Conservation (phyloP, 2,888 invertebrate genomes). For the Agrotis ipsilon region DNA sequence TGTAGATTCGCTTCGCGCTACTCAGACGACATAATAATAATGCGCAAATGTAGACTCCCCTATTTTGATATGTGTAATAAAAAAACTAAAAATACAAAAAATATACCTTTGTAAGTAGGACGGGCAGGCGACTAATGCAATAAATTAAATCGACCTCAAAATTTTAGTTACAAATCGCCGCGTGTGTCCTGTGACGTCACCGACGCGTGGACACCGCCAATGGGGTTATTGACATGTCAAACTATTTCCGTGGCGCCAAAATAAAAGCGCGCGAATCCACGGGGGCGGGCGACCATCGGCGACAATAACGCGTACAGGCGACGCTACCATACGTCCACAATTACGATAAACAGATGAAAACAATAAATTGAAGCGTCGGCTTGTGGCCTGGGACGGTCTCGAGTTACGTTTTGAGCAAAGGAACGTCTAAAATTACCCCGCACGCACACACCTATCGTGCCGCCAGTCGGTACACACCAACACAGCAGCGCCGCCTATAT, state of each 20-base stretch:
- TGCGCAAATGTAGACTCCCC: constrained; percentile 49
- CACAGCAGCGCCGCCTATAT: constrained; percentile 86
- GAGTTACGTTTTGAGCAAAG: constrained; percentile 91
- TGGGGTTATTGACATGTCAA: constrained; percentile 90
- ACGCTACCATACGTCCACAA: constrained; percentile 75
- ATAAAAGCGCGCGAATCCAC: constrained; percentile 85
- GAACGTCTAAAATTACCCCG: constrained; percentile 91
- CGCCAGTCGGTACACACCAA: constrained; percentile 80
- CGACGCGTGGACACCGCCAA: constrained; percentile 85
- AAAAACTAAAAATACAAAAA: constrained; percentile 75
- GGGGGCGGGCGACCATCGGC: constrained; percentile 72
- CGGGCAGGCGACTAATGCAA: constrained; percentile 79
- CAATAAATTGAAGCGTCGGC: constrained; percentile 89
- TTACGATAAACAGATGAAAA: constrained; percentile 88
- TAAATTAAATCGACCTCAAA: constrained; percentile 88
- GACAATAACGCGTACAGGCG: constrained; percentile 62
- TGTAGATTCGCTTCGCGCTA: constrained; percentile 16
- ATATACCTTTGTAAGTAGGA: constrained; percentile 77
- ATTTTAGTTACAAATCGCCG: constrained; percentile 80
- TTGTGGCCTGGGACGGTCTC: constrained; percentile 90
- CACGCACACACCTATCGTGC: constrained; percentile 82
- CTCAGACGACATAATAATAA: constrained; percentile 49
- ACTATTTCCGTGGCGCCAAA: constrained; percentile 90
- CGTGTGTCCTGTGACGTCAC: constrained; percentile 86
- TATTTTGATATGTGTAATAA: constrained; percentile 62